Evolutionary conservation across 2,888 invertebrate species (phyloP).

Genomic region (Kryphioiulus occultus): DNA sequence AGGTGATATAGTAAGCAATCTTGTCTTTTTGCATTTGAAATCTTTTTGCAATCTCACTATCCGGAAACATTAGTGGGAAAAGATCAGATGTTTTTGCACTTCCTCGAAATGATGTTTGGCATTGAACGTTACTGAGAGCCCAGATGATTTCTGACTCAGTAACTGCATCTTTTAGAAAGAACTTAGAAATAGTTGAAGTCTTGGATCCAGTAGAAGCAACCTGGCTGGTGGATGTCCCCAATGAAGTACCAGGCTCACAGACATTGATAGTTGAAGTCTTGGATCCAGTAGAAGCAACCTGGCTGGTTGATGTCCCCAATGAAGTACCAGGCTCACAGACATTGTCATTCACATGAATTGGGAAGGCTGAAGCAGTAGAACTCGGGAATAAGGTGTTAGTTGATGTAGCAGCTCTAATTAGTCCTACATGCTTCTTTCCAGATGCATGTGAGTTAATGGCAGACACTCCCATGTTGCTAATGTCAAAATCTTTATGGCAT

Average conservation of each 20-base stretch:
- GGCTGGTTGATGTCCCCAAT: too few relatives aligned
- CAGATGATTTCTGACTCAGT: neutral
- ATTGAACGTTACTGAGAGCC: neutral
- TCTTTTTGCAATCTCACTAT: neutral
- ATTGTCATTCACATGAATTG: too few relatives aligned
- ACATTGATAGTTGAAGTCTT: too few relatives aligned
- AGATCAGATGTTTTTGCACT: neutral
- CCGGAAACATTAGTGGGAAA: neutral
- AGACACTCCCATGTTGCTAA: conserved; percentile 37
- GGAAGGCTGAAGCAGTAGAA: too few relatives aligned
- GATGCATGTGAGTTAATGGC: conserved; percentile 6
- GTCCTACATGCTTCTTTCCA: neutral
- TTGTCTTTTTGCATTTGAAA: neutral
- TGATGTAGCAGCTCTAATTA: neutral
- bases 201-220: too few relatives aligned
- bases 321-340: too few relatives aligned
- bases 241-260: too few relatives aligned
- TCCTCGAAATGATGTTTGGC: neutral
- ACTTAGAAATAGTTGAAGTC: too few relatives aligned
- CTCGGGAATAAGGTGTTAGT: too few relatives aligned
- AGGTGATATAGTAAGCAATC: neutral
- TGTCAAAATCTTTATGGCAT: conserved; percentile 10
- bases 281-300: too few relatives aligned
- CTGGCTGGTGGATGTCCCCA: too few relatives aligned
- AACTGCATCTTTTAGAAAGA: neutral